These are phyloP conservation scores for Calosoma granatense DNA, from an alignment of 1,140 invertebrate genomes.

Conservation along the genomic window DNA sequence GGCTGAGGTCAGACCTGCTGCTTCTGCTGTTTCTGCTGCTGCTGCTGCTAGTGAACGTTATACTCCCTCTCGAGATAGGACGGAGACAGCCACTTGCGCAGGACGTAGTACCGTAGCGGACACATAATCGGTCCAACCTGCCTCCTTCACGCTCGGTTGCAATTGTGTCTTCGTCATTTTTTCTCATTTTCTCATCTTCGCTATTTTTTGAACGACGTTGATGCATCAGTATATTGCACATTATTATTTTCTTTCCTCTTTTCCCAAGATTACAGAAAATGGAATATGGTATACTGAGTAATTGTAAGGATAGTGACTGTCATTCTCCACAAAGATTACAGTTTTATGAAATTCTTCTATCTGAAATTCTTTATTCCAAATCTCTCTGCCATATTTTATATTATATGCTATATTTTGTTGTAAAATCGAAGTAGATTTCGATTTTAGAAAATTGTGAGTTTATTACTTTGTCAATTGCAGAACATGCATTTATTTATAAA, in stretches of 20 bases:
- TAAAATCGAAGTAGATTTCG: no score
- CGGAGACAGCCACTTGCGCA: not conserved
- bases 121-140: slow-evolving; percentile 1
- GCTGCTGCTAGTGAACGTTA: not conserved
- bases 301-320: not conserved
- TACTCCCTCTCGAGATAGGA: no score
- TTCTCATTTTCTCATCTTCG: slow-evolving; percentile 9
- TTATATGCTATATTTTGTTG: no score
- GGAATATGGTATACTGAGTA: not conserved
- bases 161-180: slow-evolving; percentile 7
- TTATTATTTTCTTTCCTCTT: not conserved
- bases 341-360: no score
- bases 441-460: no score
- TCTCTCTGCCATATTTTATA: no score
- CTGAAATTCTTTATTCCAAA: no score
- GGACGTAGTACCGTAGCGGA: not conserved
- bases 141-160: not conserved
- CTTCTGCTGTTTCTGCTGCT: not conserved
- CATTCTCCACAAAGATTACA: no score
- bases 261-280: not conserved
- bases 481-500: no score
- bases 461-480: no score
- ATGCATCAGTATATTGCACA: not conserved
- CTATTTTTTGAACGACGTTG: slow-evolving; percentile 8
- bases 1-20: no score